Conservation (phyloP, 2,113 vertebrate genomes). For the Oncorhynchus mykiss region DNA sequence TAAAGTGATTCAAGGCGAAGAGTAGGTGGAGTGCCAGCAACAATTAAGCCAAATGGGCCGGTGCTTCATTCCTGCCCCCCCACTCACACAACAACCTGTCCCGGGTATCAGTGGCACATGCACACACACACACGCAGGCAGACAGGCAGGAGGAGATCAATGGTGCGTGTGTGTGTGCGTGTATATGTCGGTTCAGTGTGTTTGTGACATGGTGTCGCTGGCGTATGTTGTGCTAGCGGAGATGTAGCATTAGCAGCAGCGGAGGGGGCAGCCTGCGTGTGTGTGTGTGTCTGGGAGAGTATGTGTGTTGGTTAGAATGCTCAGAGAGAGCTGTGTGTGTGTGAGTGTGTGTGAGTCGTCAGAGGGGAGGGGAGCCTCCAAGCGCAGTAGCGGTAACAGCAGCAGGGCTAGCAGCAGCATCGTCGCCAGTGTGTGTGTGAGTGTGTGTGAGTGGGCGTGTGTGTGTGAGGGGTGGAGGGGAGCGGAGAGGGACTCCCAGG, state of each 20-base stretch:
- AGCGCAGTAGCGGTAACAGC: conserved; percentile 50
- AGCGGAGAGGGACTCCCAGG: conserved; percentile 65
- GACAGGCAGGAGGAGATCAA: conserved; percentile 56
- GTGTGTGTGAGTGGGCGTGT: conserved; percentile 2
- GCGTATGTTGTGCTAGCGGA: conserved; percentile 54
- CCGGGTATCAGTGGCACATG: conserved; percentile 57
- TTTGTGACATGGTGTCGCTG: conserved; percentile 53
- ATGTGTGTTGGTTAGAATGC: conserved; percentile 57
- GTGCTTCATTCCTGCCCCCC: conserved; percentile 24
- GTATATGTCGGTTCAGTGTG: conserved; percentile 48
- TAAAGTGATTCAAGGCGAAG: conserved; percentile 50
- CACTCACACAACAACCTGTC: conserved; percentile 38
- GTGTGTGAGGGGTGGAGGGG: conserved; percentile 30
- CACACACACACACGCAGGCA: conserved; percentile 46
- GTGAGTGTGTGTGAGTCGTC: conserved; percentile 60
- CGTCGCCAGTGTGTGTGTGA: conserved; percentile 26
- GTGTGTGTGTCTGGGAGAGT: conserved; percentile 56
- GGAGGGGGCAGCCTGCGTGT: conserved; percentile 38
- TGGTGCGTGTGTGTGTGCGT: conserved; percentile 31
- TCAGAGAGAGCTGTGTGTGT: conserved; percentile 56
- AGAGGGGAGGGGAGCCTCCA: conserved; percentile 65
- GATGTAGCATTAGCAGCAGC: conserved; percentile 53
- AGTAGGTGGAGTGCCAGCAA: conserved; percentile 26
- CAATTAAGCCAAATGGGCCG: too few relatives aligned
- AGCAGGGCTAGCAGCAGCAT: conserved; percentile 21